Conservation (phyloP, 2,888 invertebrate species). For the Thera obeliscata region DNA sequence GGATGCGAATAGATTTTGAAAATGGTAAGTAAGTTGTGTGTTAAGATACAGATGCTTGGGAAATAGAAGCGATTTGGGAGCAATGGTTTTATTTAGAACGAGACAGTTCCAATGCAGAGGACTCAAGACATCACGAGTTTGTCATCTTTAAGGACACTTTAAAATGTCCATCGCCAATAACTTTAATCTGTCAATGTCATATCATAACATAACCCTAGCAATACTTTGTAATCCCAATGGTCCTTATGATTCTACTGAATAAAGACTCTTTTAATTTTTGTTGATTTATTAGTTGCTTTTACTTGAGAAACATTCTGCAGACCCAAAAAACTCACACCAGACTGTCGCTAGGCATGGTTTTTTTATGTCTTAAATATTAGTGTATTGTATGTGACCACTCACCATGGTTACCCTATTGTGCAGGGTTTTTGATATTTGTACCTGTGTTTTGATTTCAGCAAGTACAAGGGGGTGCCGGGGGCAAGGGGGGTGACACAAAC, state of each 20-base stretch:
- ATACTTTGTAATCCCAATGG: no score
- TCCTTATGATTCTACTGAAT: no score
- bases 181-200: no score
- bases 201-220: no score
- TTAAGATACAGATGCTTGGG: conserved; percentile 68
- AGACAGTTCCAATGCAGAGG: conserved; percentile 67
- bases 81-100: conserved; percentile 83
- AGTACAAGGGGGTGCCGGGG: conserved; percentile 40
- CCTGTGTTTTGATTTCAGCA: conserved; percentile 75
- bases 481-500: background rate
- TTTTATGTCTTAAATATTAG: no score
- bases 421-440: conserved; percentile 69
- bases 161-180: background rate
- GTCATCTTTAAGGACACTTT: background rate
- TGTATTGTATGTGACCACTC: no score
- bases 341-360: no score
- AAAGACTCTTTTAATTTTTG: no score
- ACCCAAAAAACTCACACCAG: no score
- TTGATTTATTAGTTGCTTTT: no score
- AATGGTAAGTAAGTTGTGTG: conserved; percentile 41
- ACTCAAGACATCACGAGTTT: conserved; percentile 42
- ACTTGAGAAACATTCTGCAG: no score
- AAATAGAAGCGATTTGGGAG: conserved; percentile 79
- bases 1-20: conserved; percentile 40
- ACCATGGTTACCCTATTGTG: conserved; percentile 39